Conservation (phyloP, 2,888 invertebrate species). For the Podotricha telesiphe region DNA sequence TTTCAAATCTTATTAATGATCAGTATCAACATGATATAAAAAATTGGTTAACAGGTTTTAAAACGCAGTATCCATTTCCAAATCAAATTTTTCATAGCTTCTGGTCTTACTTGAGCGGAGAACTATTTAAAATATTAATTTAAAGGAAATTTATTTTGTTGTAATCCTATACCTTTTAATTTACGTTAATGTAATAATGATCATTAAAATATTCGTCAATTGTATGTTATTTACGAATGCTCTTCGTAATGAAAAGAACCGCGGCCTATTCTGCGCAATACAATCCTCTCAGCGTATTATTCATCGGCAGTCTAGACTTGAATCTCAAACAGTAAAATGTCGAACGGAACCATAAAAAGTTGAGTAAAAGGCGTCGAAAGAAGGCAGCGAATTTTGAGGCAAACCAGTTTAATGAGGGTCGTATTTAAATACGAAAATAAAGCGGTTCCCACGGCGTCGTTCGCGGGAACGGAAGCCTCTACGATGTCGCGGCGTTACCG, state of each 20-base stretch:
- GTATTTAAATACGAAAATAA: constrained; percentile 83
- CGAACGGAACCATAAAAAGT: constrained; percentile 83
- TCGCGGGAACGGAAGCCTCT: constrained; percentile 81
- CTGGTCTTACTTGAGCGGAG: constrained; percentile 11
- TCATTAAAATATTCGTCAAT: constrained; percentile 39
- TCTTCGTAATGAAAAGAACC: constrained; percentile 61
- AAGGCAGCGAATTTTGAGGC: constrained; percentile 83
- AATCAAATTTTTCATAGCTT: constrained; percentile 20
- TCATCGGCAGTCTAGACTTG: constrained; percentile 69
- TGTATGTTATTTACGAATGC: constrained; percentile 49
- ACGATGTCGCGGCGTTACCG: constrained; percentile 67
- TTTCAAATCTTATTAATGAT: constrained; percentile 12
- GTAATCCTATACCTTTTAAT: constrained; percentile 34
- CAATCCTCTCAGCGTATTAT: constrained; percentile 63
- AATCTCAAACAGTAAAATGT: constrained; percentile 78
- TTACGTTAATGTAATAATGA: constrained; percentile 37
- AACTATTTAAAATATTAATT: not conserved
- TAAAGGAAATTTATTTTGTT: constrained; percentile 7
- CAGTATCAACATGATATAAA: constrained; percentile 9
- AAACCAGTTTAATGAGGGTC: constrained; percentile 84
- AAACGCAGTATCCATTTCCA: not conserved
- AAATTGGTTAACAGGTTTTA: constrained; percentile 23
- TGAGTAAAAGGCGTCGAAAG: constrained; percentile 84
- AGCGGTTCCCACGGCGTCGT: constrained; percentile 81
- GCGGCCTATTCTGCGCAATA: constrained; percentile 62